phyloP scores from a whole-genome alignment of 2,797 vertebrate genomes.

The Ciconia nigra region DNA sequence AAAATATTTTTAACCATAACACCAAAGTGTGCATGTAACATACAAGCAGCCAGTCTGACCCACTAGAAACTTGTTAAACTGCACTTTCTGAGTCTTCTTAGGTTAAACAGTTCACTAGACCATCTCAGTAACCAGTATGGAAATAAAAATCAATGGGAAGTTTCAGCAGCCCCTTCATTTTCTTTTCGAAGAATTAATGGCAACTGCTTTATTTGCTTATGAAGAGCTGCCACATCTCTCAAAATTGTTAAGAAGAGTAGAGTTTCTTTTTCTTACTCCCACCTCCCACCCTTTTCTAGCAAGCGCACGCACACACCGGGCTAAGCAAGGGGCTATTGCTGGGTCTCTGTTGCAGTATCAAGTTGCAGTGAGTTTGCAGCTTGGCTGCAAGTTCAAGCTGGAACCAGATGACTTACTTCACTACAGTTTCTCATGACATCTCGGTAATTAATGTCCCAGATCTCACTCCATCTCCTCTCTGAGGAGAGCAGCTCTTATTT shows the following conservation, averaged over 20 bases:
- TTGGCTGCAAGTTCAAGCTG: background rate
- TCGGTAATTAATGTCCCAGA: slow-evolving; percentile 1
- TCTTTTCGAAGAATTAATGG: background rate
- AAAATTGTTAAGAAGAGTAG: background rate
- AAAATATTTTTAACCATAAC: background rate
- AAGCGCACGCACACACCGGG: fast-evolving
- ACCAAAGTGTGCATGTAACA: background rate
- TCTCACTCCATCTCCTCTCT: background rate
- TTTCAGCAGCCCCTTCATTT: background rate
- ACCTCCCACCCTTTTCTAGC: background rate
- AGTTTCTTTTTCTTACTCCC: background rate
- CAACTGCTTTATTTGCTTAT: background rate
- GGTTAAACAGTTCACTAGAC: background rate
- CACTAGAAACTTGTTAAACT: background rate
- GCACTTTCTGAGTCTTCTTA: background rate
- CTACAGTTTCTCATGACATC: background rate
- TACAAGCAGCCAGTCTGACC: background rate
- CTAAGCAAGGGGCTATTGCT: background rate
- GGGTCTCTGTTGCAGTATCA: background rate
- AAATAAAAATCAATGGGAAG: background rate
- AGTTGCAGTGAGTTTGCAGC: background rate
- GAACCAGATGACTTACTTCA: background rate
- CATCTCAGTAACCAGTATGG: background rate
- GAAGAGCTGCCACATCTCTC: background rate
- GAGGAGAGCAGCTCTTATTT: background rate